Base-by-base conservation (phyloP, 2,797 vertebrate species). In the Agapornis canus region DNA sequence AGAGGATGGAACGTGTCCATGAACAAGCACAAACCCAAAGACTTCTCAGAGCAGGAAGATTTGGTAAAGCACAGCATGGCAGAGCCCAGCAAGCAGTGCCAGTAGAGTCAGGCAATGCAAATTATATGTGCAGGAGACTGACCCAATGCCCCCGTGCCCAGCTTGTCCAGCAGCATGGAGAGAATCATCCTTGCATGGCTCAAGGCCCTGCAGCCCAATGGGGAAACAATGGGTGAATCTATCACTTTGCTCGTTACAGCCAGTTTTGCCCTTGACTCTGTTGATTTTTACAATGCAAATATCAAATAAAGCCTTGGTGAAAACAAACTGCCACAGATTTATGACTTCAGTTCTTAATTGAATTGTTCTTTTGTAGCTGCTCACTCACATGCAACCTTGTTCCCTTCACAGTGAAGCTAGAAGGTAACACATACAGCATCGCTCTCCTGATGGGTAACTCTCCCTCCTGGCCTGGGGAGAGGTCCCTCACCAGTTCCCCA, bases 291-390 rank as follows among this genome's bases (percentile, higher is more conserved):
- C 2, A 18, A 96, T 79, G 40, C 39, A 92, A 92, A 70, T 70
- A 76, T 91, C 73, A 94, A 87, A 61, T 60, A 76, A 60, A 86
- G 79, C 47, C 88, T 42, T 3, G 19, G 31, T 56, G 88, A 86
- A 92, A 96, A 90, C 66, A 95, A 96, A 66, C 76, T 73, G 37
- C 37, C 47, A 32, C 56, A 80, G 79, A 96, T 96, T 97, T 81
- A 96, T 89, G 32, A 37, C 80, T 75, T 86, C 47, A 35, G 37
- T 60, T 75, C 77, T 93, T 94, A 93, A 96, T 86, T 81, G 77
- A 66, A 31, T 60, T 10, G 60, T 60, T 54, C 89, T 94, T 97
- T 96, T 96, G 94, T 96, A 95, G 82, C 80, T 93, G 80, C 82
- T 86, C 7, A 5, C 51, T 95, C 86, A 90, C 52, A 88, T 78